These are phyloP conservation scores for Taphrorychus bicolor DNA, from an alignment of 2,888 invertebrate species.

Conservation along the genomic window DNA sequence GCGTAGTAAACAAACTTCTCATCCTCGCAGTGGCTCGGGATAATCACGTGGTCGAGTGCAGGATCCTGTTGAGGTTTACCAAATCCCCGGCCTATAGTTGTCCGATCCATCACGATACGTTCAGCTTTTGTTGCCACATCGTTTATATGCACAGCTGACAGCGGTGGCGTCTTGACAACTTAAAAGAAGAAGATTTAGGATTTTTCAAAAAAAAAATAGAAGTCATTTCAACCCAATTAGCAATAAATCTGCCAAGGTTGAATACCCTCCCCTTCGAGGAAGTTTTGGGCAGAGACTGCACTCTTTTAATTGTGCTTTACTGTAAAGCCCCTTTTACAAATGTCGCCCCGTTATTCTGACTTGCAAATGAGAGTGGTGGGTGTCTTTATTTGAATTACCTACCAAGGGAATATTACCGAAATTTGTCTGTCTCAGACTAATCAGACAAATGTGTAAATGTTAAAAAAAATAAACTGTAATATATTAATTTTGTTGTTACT, in stretches of 20 bases:
- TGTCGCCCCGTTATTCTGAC: slow-evolving; percentile 29
- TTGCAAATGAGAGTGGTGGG: slow-evolving; percentile 41
- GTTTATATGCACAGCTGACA: slow-evolving; percentile 31
- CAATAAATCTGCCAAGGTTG: slow-evolving; percentile 56
- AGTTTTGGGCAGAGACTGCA: slow-evolving; percentile 59
- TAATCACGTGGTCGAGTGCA: slow-evolving; percentile 62
- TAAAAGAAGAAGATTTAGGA: background rate
- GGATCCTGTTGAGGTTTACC: slow-evolving; percentile 63
- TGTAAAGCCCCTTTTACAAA: slow-evolving; percentile 50
- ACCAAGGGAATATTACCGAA: too few relatives aligned
- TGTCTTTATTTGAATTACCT: slow-evolving; percentile 20
- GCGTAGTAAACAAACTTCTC: slow-evolving; percentile 47
- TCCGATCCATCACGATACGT: slow-evolving; percentile 62
- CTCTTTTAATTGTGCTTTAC: slow-evolving; percentile 59
- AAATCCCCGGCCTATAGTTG: slow-evolving; percentile 63
- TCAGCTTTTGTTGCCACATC: slow-evolving; percentile 38
- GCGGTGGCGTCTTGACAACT: background rate
- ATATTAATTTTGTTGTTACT: too few relatives aligned
- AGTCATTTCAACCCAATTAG: slow-evolving; percentile 53
- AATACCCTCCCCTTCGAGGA: slow-evolving; percentile 53
- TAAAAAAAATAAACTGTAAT: too few relatives aligned
- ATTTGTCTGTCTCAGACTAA: too few relatives aligned
- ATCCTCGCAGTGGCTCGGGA: slow-evolving; percentile 54
- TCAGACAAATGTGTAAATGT: too few relatives aligned
- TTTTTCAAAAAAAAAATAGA: background rate